Evolutionary conservation across 2,888 invertebrate species (phyloP).

Genomic region (Plagodis pulveraria): DNA sequence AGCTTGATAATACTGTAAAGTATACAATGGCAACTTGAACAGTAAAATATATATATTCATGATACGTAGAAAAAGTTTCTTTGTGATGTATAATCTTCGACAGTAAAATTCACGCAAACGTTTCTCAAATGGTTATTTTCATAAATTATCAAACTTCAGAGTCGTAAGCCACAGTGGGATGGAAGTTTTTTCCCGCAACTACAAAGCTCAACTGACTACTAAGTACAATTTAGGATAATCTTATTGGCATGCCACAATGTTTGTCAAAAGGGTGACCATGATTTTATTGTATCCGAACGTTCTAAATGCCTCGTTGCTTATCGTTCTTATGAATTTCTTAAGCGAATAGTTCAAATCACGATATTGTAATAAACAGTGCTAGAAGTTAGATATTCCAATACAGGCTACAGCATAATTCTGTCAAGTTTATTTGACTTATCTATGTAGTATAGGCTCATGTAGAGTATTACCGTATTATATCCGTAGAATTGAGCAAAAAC

Average conservation of each 20-base stretch:
- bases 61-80: slow-evolving; percentile 5
- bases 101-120: slow-evolving; percentile 12
- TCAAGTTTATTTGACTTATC: no score
- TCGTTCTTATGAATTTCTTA: neutral
- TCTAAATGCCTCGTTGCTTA: no score
- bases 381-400: no score
- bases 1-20: no score
- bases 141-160: slow-evolving; percentile 11
- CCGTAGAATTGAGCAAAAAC: no score
- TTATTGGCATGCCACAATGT: slow-evolving; percentile 33
- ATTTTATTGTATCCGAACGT: neutral
- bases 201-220: slow-evolving; percentile 27
- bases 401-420: no score
- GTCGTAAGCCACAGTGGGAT: slow-evolving; percentile 19
- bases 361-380: no score
- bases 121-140: slow-evolving; percentile 30
- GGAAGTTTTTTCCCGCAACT: slow-evolving; percentile 27
- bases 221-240: slow-evolving; percentile 42
- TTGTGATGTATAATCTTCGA: slow-evolving; percentile 17
- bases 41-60: slow-evolving; percentile 17
- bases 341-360: no score
- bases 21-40: slow-evolving; percentile 1
- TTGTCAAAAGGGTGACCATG: slow-evolving; percentile 25
- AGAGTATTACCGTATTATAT: no score
- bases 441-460: no score